Evolutionary conservation across 2,797 vertebrate species (phyloP).

Genomic region (Alauda arvensis): DNA sequence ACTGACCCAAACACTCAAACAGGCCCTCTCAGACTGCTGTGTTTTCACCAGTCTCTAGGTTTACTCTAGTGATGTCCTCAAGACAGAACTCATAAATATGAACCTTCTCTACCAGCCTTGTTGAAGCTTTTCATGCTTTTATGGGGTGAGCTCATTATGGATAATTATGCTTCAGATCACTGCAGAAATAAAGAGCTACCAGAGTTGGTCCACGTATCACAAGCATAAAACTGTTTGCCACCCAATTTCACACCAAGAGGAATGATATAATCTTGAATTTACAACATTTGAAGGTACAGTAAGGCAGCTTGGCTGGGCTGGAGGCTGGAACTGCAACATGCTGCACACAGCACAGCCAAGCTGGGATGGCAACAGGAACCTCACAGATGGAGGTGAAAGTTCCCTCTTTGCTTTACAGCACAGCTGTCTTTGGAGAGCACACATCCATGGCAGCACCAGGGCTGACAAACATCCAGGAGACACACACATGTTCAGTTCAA

Average conservation of each 20-base stretch:
- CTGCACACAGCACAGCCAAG: neutral
- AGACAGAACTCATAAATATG: neutral
- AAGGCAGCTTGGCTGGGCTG: neutral
- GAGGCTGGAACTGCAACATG: neutral
- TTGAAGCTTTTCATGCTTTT: neutral
- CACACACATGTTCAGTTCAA: rapidly evolving
- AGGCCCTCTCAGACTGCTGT: neutral
- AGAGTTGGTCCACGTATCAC: neutral
- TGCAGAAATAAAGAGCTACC: slow-evolving; percentile 8
- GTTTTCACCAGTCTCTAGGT: neutral
- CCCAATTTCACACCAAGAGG: neutral
- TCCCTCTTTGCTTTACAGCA: neutral
- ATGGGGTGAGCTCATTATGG: slow-evolving; percentile 33
- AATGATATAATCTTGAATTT: slow-evolving; percentile 35
- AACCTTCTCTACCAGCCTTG: neutral
- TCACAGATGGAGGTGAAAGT: neutral
- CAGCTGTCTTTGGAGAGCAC: neutral
- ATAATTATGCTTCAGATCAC: slow-evolving; percentile 25
- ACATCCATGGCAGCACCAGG: rapidly evolving
- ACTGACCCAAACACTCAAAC: neutral
- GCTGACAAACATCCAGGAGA: neutral
- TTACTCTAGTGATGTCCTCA: slow-evolving; percentile 14
- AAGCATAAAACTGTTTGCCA: slow-evolving; percentile 11
- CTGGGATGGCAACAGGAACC: neutral
- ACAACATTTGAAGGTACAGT: neutral